phyloP scores from a whole-genome alignment of 2,888 invertebrate species.

The Saturnia pavonia region DNA sequence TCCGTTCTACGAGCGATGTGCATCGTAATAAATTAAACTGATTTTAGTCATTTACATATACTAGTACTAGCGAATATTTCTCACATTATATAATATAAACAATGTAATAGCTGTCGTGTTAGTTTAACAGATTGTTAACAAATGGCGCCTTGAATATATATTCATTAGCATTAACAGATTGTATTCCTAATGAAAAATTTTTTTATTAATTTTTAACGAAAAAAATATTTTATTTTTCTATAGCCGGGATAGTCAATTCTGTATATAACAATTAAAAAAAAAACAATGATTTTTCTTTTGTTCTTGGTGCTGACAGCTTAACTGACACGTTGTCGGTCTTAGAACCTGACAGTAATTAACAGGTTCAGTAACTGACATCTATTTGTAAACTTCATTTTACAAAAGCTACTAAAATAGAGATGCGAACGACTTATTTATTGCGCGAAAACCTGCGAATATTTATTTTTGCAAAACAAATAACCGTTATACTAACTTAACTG shows the following conservation, averaged over 20 bases:
- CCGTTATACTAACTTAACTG: too few relatives aligned
- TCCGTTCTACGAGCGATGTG: neutral
- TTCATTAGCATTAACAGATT: too few relatives aligned
- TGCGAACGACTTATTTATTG: neutral
- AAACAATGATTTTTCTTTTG: neutral
- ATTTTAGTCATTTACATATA: neutral
- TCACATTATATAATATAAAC: too few relatives aligned
- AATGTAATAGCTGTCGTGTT: too few relatives aligned
- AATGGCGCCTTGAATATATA: too few relatives aligned
- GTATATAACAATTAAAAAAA: too few relatives aligned
- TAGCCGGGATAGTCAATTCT: too few relatives aligned
- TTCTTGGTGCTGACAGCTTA: neutral
- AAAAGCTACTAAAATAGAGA: neutral
- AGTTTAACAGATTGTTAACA: too few relatives aligned
- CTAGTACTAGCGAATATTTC: too few relatives aligned
- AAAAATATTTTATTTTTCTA: slow-evolving; percentile 1
- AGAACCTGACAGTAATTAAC: neutral
- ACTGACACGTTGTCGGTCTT: neutral
- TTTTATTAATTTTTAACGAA: too few relatives aligned
- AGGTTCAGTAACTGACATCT: neutral
- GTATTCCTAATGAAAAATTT: too few relatives aligned
- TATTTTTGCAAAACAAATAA: too few relatives aligned
- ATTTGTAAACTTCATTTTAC: neutral
- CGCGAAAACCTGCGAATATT: neutral
- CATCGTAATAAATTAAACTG: neutral